Conservation (phyloP, 2,888 invertebrate genomes). For the Tanypteryx hageni region DNA sequence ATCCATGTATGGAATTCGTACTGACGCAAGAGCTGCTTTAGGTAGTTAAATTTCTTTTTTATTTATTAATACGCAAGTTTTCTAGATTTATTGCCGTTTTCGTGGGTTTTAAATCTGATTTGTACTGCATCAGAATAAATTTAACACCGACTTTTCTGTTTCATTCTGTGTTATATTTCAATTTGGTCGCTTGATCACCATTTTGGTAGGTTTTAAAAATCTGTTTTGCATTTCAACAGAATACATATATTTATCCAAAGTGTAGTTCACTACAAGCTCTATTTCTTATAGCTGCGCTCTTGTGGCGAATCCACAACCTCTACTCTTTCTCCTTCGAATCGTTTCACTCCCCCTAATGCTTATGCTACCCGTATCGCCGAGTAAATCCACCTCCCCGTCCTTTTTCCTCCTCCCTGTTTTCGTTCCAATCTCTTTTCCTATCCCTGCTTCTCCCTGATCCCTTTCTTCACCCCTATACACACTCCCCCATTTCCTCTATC, state of each 20-base stretch:
- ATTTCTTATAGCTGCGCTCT: neutral
- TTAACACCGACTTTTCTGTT: neutral
- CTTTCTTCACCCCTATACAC: neutral
- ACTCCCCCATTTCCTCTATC: conserved; percentile 20
- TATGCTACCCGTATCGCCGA: neutral
- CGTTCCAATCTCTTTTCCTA: neutral
- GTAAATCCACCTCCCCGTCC: neutral
- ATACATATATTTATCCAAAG: no score
- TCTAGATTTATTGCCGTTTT: no score
- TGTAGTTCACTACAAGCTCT: neutral
- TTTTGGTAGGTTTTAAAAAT: no score
- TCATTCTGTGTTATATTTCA: neutral
- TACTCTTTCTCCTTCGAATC: neutral
- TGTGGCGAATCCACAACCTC: neutral
- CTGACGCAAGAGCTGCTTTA: no score
- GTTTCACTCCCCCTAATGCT: neutral
- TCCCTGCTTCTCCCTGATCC: neutral
- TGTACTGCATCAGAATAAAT: no score
- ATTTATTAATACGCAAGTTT: no score
- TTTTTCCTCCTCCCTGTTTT: neutral
- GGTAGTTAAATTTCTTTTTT: no score
- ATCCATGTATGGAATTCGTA: no score
- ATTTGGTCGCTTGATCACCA: no score
- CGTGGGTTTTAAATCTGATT: no score
- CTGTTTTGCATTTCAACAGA: no score